phyloP scores from a whole-genome alignment of 2,797 vertebrate species.

The Eulemur rubriventer region DNA sequence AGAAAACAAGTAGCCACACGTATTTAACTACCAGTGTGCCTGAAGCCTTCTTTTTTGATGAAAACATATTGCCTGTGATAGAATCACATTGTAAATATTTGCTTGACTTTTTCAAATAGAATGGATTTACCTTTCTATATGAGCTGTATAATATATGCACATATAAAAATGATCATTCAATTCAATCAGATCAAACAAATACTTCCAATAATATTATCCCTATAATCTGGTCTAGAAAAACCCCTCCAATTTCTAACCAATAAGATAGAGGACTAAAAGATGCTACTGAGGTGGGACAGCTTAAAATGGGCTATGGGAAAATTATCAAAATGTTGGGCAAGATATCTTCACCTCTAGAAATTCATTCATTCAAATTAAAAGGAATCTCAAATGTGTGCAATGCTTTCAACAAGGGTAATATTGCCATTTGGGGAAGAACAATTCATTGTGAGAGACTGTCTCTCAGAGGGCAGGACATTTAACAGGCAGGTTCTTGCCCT shows the following conservation, averaged over 20 bases:
- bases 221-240: slow-evolving; percentile 45
- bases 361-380: slow-evolving; percentile 16
- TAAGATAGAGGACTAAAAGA: neutral
- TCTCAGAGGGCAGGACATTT: neutral
- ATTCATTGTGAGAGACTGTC: neutral
- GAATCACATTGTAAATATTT: slow-evolving; percentile 46
- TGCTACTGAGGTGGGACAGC: neutral
- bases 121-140: slow-evolving; percentile 34
- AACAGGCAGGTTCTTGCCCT: neutral
- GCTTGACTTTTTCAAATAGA: slow-evolving; percentile 35
- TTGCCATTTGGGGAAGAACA: neutral
- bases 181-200: neutral
- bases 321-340: slow-evolving; percentile 14
- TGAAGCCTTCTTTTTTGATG: slow-evolving; percentile 42
- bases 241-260: neutral
- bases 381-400: neutral
- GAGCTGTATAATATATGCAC: neutral
- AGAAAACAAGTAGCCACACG: slow-evolving; percentile 57
- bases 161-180: neutral
- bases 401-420: neutral
- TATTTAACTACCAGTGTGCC: neutral
- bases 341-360: slow-evolving; percentile 31
- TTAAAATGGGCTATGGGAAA: neutral
- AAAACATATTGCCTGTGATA: slow-evolving; percentile 29
- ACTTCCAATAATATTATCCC: slow-evolving; percentile 7